Evolutionary conservation across 2,797 vertebrate genomes (phyloP).

Genomic region (Percopsis omiscomaycus): DNA sequence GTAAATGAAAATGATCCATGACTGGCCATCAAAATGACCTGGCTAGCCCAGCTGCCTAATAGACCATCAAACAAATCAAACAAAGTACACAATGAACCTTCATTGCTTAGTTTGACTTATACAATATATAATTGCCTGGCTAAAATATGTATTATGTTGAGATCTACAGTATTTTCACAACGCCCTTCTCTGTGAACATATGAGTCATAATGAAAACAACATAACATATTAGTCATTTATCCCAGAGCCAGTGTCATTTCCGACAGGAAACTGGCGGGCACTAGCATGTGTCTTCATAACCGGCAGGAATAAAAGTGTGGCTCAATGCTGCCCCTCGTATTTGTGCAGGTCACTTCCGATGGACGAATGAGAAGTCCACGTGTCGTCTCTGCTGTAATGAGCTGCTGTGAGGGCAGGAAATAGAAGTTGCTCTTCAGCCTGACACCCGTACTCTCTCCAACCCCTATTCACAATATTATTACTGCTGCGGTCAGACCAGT

Average conservation of each 20-base stretch:
- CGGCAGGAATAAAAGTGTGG: neutral
- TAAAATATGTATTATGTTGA: no score
- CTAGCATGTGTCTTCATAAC: conserved; percentile 1
- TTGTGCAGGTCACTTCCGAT: conserved; percentile 20
- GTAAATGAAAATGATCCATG: neutral
- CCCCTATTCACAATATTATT: conserved; percentile 74
- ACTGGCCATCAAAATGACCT: neutral
- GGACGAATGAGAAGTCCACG: conserved; percentile 48
- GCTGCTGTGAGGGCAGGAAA: conserved; percentile 62
- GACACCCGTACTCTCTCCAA: conserved; percentile 58
- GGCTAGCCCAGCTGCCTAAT: neutral
- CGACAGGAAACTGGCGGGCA: no score
- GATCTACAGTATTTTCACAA: neutral
- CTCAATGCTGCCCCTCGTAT: conserved; percentile 4
- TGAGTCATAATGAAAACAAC: no score
- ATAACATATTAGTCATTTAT: conserved; percentile 3
- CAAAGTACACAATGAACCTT: neutral
- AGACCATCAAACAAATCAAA: neutral
- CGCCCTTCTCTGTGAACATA: neutral
- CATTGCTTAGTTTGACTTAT: no score
- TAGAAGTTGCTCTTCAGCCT: conserved; percentile 61
- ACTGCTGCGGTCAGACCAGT: conserved; percentile 57
- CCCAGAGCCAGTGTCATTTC: neutral
- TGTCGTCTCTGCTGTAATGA: conserved; percentile 61
- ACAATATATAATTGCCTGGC: no score